Evolutionary conservation across 2,113 vertebrate genomes (phyloP).

Genomic region (Nibea albiflora): DNA sequence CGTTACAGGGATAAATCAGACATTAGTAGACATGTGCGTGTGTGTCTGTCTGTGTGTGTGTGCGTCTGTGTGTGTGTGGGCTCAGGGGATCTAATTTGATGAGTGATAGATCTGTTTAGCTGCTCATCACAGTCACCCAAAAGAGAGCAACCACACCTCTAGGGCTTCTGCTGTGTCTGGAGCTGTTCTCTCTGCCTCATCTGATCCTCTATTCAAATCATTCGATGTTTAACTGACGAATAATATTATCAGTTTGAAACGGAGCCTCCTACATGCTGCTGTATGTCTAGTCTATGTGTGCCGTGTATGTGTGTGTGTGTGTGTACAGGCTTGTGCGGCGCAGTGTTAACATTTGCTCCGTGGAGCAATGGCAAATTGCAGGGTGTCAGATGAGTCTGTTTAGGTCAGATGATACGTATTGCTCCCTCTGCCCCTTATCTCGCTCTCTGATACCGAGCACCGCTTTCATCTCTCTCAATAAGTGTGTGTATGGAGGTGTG

Average conservation of each 20-base stretch:
- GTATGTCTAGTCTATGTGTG: neutral
- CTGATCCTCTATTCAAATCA: slow-evolving; percentile 34
- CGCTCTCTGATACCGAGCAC: slow-evolving; percentile 68
- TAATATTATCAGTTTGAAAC: slow-evolving; percentile 34
- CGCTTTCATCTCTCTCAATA: slow-evolving; percentile 74
- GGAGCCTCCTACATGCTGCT: slow-evolving; percentile 33
- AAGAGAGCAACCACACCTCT: slow-evolving; percentile 68
- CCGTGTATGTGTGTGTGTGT: slow-evolving; percentile 44
- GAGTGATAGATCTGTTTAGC: slow-evolving; percentile 70
- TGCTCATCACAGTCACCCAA: slow-evolving; percentile 62
- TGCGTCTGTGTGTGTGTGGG: slow-evolving; percentile 32
- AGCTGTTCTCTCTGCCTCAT: slow-evolving; percentile 37
- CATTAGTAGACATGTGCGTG: slow-evolving; percentile 42
- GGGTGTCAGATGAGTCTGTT: slow-evolving; percentile 81
- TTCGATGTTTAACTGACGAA: slow-evolving; percentile 28
- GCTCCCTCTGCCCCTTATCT: slow-evolving; percentile 72
- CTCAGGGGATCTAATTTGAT: slow-evolving; percentile 64
- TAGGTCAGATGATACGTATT: slow-evolving; percentile 81
- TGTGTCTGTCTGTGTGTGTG: slow-evolving; percentile 37
- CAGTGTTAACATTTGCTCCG: slow-evolving; percentile 78
- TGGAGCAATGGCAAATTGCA: slow-evolving; percentile 79
- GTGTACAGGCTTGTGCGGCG: slow-evolving; percentile 41
- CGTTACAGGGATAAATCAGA: slow-evolving; percentile 69
- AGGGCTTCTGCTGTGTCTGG: slow-evolving; percentile 53
- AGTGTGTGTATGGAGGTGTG: slow-evolving; percentile 57